These are phyloP conservation scores for Latrodectus geometricus DNA, from an alignment of 1,140 invertebrate genomes.

Conservation along the genomic window DNA sequence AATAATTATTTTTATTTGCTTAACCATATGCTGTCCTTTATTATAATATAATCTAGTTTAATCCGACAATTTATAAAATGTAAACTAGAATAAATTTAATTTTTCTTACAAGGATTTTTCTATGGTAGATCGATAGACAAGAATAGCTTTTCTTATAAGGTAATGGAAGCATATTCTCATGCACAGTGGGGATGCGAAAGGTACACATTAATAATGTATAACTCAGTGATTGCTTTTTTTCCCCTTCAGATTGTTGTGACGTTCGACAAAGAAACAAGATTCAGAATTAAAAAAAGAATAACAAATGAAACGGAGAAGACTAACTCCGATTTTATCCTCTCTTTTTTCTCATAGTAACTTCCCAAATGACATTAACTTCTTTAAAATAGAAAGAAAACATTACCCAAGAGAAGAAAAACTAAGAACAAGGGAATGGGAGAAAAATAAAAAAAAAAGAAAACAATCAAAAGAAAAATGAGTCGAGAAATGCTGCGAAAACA, in stretches of 20 bases:
- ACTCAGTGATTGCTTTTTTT: too few relatives aligned
- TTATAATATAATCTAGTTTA: too few relatives aligned
- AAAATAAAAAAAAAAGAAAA: constrained; percentile 6
- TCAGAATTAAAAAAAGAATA: not conserved
- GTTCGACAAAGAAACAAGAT: not conserved
- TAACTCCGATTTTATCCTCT: not conserved
- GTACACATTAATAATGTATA: too few relatives aligned
- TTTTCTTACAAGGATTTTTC: too few relatives aligned
- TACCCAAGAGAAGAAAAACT: not conserved
- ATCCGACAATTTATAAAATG: too few relatives aligned
- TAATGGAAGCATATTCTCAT: too few relatives aligned
- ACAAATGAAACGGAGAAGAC: not conserved
- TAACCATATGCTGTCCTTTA: too few relatives aligned
- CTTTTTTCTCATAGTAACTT: not conserved
- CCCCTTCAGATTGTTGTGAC: not conserved
- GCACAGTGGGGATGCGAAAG: too few relatives aligned
- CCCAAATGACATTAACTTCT: not conserved
- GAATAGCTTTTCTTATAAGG: too few relatives aligned
- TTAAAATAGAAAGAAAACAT: constrained; percentile 1
- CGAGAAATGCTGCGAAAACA: constrained; percentile 2
- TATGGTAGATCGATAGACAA: too few relatives aligned
- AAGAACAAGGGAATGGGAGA: not conserved
- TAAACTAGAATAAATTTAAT: too few relatives aligned
- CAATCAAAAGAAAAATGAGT: not conserved
- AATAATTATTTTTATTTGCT: too few relatives aligned